phyloP scores from a whole-genome alignment of 2,113 vertebrate species.

The Phalacrocorax brasilianus region DNA sequence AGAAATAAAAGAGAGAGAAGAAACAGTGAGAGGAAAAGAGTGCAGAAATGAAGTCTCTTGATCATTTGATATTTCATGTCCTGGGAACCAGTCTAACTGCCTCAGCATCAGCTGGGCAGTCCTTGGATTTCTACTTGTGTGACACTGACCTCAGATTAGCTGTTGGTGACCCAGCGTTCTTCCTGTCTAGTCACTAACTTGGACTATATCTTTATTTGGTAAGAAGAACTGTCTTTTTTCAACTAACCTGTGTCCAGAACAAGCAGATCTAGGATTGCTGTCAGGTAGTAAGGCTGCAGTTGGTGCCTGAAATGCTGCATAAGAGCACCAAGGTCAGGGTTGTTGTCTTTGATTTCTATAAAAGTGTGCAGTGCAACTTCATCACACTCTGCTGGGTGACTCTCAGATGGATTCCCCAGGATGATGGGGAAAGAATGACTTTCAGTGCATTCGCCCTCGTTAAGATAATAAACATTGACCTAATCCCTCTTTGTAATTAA shows the following conservation, averaged over 20 bases:
- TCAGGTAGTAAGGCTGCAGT: not conserved
- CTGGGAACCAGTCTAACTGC: not conserved
- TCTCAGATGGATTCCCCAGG: not conserved
- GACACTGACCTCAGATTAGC: not conserved
- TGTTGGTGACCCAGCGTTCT: fast-evolving
- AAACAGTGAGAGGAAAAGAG: not conserved
- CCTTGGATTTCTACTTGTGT: not conserved
- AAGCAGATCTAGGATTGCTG: not conserved
- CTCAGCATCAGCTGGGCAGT: not conserved
- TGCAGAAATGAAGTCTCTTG: not conserved
- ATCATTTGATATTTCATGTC: not conserved
- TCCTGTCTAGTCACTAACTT: not conserved
- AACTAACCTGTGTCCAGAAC: not conserved
- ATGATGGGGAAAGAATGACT: not conserved
- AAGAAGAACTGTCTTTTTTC: not conserved
- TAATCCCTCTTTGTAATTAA: not conserved
- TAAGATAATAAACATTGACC: not conserved
- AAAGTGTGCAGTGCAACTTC: not conserved
- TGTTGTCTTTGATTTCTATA: not conserved
- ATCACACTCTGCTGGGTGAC: not conserved
- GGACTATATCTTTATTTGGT: not conserved
- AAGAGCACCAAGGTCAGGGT: not conserved
- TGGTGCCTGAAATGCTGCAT: not conserved
- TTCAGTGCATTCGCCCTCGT: not conserved
- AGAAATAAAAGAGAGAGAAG: not conserved